A percentile compares a stretch with the other conserved stretches of the same genome.
Conservation (phyloP, 2,113 vertebrate species). For the Xyliphius kryptos region DNA sequence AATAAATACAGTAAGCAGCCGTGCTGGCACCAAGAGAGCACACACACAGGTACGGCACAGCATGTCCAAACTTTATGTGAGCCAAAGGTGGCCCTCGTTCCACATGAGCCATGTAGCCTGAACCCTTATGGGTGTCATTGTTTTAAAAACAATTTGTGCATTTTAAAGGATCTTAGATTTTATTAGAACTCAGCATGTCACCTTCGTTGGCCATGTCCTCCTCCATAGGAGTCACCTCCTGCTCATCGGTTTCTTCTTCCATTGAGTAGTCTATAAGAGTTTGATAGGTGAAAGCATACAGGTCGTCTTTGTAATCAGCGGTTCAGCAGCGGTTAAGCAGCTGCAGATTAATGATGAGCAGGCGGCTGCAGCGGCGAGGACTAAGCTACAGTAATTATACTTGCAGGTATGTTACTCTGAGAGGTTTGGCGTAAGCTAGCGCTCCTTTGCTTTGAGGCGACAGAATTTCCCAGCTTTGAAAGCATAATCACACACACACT, state of each 20-base stretch:
- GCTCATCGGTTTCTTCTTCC: slow-evolving; percentile 16
- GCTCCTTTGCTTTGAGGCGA: slow-evolving; percentile 36
- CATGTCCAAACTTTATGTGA: no score
- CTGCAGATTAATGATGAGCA: no score
- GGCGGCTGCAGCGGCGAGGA: neutral
- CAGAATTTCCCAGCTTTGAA: no score
- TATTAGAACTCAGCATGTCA: slow-evolving; percentile 1
- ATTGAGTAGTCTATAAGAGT: slow-evolving; percentile 21
- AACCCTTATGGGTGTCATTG: no score
- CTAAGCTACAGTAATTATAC: slow-evolving; percentile 40
- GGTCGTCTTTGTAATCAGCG: neutral
- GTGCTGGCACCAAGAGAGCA: no score
- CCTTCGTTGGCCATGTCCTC: neutral
- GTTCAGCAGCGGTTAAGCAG: no score
- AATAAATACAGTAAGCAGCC: no score
- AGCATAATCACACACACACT: neutral
- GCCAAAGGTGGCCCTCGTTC: no score
- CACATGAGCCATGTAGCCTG: no score
- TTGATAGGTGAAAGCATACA: neutral
- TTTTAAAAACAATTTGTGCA: no score
- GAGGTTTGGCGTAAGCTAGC: slow-evolving; percentile 52
- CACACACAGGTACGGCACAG: no score
- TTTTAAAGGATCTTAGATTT: no score
- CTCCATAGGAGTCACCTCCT: neutral
- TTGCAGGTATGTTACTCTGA: slow-evolving; percentile 52